Percentiles rank a stretch among this genome's conserved stretches.
These are phyloP conservation scores for Pangasius krempfi DNA, from an alignment of 2,797 vertebrate genomes.

Conservation along the genomic window DNA sequence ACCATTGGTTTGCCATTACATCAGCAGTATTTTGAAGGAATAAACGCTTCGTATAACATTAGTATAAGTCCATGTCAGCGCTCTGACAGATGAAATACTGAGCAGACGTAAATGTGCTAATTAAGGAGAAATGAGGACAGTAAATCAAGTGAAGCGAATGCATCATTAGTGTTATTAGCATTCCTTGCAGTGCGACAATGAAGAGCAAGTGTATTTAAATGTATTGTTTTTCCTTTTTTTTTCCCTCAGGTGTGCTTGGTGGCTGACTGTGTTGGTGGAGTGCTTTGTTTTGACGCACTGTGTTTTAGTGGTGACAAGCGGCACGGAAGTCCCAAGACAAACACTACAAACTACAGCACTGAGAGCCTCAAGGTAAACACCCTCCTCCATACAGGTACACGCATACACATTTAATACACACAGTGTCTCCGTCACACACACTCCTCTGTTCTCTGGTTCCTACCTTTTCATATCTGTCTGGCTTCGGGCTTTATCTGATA, in stretches of 20 bases:
- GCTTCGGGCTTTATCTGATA: not conserved
- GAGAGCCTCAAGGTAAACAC: slow-evolving; percentile 60
- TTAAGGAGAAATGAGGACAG: slow-evolving; percentile 24
- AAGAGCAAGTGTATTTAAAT: not conserved
- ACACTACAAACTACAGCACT: slow-evolving; percentile 52
- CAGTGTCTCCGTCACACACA: not conserved
- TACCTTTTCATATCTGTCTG: not conserved
- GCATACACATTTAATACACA: not conserved
- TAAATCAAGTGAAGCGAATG: not conserved
- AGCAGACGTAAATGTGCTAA: not conserved
- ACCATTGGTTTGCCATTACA: not conserved
- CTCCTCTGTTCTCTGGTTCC: not conserved
- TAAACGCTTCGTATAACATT: too few species aligned
- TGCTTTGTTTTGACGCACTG: slow-evolving; percentile 94
- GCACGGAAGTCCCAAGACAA: slow-evolving; percentile 37
- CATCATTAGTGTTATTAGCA: not conserved
- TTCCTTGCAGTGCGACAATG: not conserved
- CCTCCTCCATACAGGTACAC: slow-evolving; percentile 20
- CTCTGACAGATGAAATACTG: not conserved
- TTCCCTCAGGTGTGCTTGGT: slow-evolving; percentile 87
- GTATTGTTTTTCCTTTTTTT: slow-evolving; percentile 1
- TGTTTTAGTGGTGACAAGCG: slow-evolving; percentile 79
- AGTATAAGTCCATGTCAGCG: not conserved
- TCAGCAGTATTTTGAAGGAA: not conserved
- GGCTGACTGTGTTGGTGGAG: slow-evolving; percentile 94